Conservation (phyloP, 1,140 invertebrate species). For the Diuraphis noxia region DNA sequence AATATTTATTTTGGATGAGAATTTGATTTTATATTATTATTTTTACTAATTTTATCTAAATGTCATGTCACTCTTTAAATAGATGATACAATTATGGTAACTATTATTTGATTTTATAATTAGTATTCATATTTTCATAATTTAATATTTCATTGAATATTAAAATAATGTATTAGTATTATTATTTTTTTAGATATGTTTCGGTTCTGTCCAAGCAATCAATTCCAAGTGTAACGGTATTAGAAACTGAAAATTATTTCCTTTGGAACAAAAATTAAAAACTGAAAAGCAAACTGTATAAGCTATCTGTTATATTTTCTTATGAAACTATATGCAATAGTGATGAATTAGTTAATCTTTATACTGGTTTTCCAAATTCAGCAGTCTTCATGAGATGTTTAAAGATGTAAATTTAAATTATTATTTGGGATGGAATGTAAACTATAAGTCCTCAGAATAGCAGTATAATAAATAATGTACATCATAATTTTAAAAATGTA, state of each 20-base stretch:
- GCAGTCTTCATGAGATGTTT: not conserved
- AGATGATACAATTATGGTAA: not conserved
- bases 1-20: no score
- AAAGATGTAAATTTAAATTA: not conserved
- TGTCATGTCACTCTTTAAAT: not conserved
- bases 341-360: not conserved
- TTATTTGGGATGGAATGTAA: not conserved
- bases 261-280: not conserved
- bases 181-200: not conserved
- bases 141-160: not conserved
- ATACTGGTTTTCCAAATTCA: not conserved
- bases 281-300: not conserved
- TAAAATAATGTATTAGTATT: not conserved
- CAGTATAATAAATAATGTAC: no score
- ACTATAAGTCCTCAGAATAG: not conserved
- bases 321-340: not conserved
- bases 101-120: not conserved
- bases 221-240: not conserved
- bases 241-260: slow-evolving; percentile 7
- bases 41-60: not conserved
- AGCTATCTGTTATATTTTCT: not conserved
- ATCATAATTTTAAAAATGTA: no score
- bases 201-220: not conserved
- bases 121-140: not conserved
- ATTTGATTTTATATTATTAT: not conserved